Conservation (phyloP, 1,140 invertebrate species). For the Bombus pascuorum region DNA sequence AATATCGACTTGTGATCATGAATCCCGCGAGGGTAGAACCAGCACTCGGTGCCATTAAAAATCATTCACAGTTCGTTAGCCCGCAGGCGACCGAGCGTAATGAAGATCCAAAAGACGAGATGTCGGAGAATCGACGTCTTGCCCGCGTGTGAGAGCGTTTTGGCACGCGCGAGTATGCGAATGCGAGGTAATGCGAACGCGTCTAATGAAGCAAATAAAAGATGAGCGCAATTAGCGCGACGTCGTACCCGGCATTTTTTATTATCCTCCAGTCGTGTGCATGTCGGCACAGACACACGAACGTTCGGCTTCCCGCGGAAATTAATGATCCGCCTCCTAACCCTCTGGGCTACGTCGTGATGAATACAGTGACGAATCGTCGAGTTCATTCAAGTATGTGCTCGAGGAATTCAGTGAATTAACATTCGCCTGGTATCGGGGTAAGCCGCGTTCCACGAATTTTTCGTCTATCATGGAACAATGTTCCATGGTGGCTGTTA, state of each 20-base stretch:
- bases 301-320: background rate
- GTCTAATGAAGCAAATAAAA: slow-evolving; percentile 20
- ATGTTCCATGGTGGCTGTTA: background rate
- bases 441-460: background rate
- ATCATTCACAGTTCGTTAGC: slow-evolving; percentile 13
- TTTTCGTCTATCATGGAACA: background rate
- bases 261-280: background rate
- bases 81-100: background rate
- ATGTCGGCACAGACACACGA: background rate
- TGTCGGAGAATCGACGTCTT: background rate
- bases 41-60: background rate
- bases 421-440: slow-evolving; percentile 7
- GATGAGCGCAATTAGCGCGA: slow-evolving; percentile 24
- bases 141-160: background rate
- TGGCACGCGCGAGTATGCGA: background rate
- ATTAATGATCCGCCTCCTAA: slow-evolving; percentile 21
- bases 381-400: slow-evolving; percentile 19
- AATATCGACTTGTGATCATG: background rate
- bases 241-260: background rate
- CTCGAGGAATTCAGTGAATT: slow-evolving; percentile 27
- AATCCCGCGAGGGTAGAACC: background rate
- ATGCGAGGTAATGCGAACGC: no score
- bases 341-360: no score
- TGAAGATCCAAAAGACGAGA: background rate
- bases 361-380: slow-evolving; percentile 15